Conservation (phyloP, 2,888 invertebrate species). For the Phrixothrix hirtus region DNA sequence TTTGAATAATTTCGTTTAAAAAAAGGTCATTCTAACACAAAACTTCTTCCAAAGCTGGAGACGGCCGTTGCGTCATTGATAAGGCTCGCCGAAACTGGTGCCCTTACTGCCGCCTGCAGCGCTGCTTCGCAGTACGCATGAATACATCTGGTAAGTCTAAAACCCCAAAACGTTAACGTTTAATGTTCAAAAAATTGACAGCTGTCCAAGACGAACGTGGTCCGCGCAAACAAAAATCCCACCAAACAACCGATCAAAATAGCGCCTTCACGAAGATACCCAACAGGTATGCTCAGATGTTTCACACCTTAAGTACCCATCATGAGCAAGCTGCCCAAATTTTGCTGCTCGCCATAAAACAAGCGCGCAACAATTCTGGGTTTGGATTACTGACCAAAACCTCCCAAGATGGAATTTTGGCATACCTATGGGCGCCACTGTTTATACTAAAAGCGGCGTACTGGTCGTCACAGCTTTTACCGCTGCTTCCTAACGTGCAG, state of each 20-base stretch:
- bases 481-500: conserved; percentile 46
- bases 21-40: background rate
- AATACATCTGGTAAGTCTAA: conserved; percentile 70
- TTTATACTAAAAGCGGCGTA: conserved; percentile 63
- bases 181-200: conserved; percentile 41
- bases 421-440: conserved; percentile 62
- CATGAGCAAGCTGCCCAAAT: conserved; percentile 65
- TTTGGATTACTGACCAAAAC: conserved; percentile 57
- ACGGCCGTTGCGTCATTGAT: conserved; percentile 75
- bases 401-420: conserved; percentile 63
- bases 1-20: too few species aligned
- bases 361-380: conserved; percentile 60
- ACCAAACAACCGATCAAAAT: conserved; percentile 33
- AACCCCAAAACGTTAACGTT: background rate
- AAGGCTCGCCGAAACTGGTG: conserved; percentile 87
- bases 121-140: conserved; percentile 78
- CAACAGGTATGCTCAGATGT: background rate
- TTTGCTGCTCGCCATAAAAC: conserved; percentile 61
- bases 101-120: conserved; percentile 78
- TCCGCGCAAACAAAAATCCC: conserved; percentile 62
- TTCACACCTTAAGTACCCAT: conserved; percentile 42
- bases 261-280: conserved; percentile 4
- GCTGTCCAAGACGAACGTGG: conserved; percentile 87
- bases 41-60: conserved; percentile 63
- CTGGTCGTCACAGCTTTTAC: conserved; percentile 60